These are phyloP conservation scores for Dryobota labecula DNA, from an alignment of 2,888 invertebrate genomes.

Conservation along the genomic window DNA sequence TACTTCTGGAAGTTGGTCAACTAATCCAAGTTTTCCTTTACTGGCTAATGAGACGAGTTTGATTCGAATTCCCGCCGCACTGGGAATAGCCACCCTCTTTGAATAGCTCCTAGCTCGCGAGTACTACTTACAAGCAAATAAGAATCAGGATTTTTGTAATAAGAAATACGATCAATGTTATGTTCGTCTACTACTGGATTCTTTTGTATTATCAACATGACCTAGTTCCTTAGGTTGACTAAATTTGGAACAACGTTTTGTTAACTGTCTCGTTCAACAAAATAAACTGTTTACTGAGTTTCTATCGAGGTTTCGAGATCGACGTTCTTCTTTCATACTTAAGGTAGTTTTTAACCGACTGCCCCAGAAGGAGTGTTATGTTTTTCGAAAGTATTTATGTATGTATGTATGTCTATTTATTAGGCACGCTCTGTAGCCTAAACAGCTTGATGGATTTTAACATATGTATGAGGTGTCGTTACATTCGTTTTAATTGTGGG, in stretches of 20 bases:
- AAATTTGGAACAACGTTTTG: background rate
- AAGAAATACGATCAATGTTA: slow-evolving; percentile 30
- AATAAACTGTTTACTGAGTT: background rate
- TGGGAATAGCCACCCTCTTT: slow-evolving; percentile 76
- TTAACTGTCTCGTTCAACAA: background rate
- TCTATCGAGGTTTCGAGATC: background rate
- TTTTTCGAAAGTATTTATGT: too few species aligned
- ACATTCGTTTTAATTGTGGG: too few species aligned
- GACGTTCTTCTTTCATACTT: background rate
- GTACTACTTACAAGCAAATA: slow-evolving; percentile 57
- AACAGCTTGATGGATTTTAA: too few species aligned
- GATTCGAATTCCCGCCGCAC: slow-evolving; percentile 84
- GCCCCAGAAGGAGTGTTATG: too few species aligned
- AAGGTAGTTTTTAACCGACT: background rate
- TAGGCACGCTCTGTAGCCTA: too few species aligned
- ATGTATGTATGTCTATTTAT: too few species aligned
- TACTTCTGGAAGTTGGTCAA: slow-evolving; percentile 85
- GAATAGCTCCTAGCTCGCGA: slow-evolving; percentile 65
- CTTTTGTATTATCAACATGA: background rate
- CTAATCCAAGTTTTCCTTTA: slow-evolving; percentile 90
- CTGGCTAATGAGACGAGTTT: slow-evolving; percentile 89
- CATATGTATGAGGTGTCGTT: too few species aligned
- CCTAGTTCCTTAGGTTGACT: background rate
- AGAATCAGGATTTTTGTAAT: slow-evolving; percentile 42
- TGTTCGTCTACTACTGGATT: slow-evolving; percentile 4